Evolutionary conservation across 2,888 invertebrate genomes (phyloP).

Genomic region (Idaea dimidiata): DNA sequence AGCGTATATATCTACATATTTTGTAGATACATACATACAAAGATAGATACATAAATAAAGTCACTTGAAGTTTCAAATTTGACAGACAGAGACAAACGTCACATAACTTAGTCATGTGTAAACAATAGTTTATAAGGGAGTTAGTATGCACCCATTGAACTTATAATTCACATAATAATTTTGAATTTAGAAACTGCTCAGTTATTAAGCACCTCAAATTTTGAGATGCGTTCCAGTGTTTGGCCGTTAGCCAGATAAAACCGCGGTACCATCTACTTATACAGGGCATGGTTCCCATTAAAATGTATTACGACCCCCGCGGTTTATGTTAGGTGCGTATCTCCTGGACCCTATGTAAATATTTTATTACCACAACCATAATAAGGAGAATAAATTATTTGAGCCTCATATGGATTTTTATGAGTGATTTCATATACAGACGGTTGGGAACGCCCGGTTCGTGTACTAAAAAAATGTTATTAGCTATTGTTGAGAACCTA

Average conservation of each 20-base stretch:
- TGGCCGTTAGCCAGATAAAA: background rate
- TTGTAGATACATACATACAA: no score
- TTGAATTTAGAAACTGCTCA: no score
- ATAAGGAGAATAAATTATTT: constrained; percentile 33
- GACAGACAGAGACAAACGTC: no score
- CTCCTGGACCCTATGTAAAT: constrained; percentile 38
- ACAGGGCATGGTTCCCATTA: constrained; percentile 20
- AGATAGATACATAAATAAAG: no score
- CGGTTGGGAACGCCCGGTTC: background rate
- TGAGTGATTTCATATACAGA: constrained; percentile 7
- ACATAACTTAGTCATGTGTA: no score
- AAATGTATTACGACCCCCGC: constrained; percentile 32
- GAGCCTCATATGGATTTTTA: constrained; percentile 27
- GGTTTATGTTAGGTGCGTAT: constrained; percentile 26
- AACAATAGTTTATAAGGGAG: no score
- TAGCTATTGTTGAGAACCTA: background rate
- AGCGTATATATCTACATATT: no score
- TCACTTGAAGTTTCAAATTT: no score
- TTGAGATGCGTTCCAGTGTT: background rate
- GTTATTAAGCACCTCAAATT: no score
- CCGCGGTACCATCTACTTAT: background rate
- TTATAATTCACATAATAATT: no score
- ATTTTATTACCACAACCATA: constrained; percentile 41
- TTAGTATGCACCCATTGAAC: no score
- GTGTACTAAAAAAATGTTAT: background rate